Base-by-base conservation (phyloP, 2,888 invertebrate species). In the Cantharis nigra region DNA sequence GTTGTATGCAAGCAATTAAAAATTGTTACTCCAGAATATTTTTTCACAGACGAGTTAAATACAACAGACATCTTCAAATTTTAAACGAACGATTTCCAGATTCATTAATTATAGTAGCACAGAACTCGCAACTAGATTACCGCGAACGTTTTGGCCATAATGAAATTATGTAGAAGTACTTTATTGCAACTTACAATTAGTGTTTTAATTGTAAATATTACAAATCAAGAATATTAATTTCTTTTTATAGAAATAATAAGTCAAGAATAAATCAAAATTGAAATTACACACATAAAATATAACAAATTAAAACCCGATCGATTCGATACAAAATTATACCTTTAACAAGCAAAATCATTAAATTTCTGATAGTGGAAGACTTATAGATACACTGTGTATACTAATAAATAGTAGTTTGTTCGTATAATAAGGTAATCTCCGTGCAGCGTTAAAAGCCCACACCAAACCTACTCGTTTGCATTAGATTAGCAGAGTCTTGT, bases 381-480 rank as follows among this genome's bases (percentile, higher is more conserved):
- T 49, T 49, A 49, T 49, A 49, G n/a, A n/a, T 49, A 7, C 49
- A 49, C 49, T 69, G 49, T 18, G 70, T 74, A 71, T 30, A 33
- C 77, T 18, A 74, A 74, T 77, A 77, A 77, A 77, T 77, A 77
- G 75, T 71, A 73, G 75, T 79, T 75, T 77, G 77, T 69, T 75
- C 75, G 69, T 69, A 77, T 80, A 76, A 70, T 72, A 78, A 70
- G 73, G 73, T 78, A 80, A 80, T 78, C 78, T 80, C 62, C 63
- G 69, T 74, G 78, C 72, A 80, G 64, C 78, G 69, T 73, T 75
- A 80, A 79, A 78, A 78, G 72, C 80, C 78, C 74, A 75, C 75
- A 65, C 71, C 64, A 75, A 30, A 71, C 77, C 78, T 77, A 78
- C 78, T 77, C 76, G 75, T 75, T 78, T 71, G 78, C 77, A 75